A percentile compares a stretch with the other conserved stretches of the same genome.
These are phyloP conservation scores for Philereme vetulata DNA, from an alignment of 2,888 invertebrate genomes.

Conservation along the genomic window DNA sequence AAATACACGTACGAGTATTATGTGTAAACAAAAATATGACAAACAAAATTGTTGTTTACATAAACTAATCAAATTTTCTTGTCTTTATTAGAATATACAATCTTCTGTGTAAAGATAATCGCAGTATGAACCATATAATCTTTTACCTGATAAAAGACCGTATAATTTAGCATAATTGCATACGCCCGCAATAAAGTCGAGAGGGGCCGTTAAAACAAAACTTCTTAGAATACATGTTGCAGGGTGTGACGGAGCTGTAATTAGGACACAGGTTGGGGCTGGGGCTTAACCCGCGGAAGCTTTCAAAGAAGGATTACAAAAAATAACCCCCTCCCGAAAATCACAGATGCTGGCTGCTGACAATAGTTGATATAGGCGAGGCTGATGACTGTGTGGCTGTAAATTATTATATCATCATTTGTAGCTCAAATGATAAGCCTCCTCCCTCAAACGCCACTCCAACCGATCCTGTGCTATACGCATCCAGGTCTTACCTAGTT, in stretches of 20 bases:
- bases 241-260: slow-evolving; percentile 52
- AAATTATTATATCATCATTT: no score
- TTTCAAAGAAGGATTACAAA: no score
- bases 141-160: slow-evolving; percentile 39
- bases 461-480: no score
- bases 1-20: no score
- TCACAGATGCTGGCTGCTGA: no score
- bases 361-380: no score
- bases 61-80: slow-evolving; percentile 10
- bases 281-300: background rate
- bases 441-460: no score
- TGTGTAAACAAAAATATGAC: no score
- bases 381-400: no score
- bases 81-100: slow-evolving; percentile 19
- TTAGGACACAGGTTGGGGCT: background rate
- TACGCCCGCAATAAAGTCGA: slow-evolving; percentile 45
- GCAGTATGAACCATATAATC: slow-evolving; percentile 34
- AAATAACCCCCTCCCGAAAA: no score
- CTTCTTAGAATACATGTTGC: slow-evolving; percentile 61
- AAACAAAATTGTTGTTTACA: background rate
- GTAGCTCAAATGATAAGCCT: no score
- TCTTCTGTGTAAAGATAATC: slow-evolving; percentile 21
- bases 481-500: no score
- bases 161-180: slow-evolving; percentile 53
- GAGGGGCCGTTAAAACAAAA: slow-evolving; percentile 52